Percentiles rank a stretch among this genome's conserved stretches.
Conservation (phyloP, 2,888 invertebrate species). For the Tortricodes alternella region DNA sequence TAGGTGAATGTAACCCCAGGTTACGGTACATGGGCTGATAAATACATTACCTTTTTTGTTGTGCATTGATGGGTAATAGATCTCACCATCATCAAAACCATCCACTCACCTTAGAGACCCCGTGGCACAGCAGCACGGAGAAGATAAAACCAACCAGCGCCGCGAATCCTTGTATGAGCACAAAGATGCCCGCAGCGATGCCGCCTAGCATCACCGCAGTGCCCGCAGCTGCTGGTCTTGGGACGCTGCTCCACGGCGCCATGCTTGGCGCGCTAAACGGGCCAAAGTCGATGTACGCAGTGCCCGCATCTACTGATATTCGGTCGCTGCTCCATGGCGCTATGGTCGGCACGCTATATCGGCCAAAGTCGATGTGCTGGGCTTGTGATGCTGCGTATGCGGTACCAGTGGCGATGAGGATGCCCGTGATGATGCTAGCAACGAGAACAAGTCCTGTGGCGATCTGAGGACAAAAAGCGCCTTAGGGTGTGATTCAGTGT, state of each 20-base stretch:
- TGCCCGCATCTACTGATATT: too few relatives aligned
- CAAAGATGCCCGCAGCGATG: neutral
- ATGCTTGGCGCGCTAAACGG: too few relatives aligned
- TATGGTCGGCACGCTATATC: too few relatives aligned
- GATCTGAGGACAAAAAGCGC: neutral
- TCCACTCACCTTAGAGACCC: slow-evolving; percentile 19
- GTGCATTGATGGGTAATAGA: neutral
- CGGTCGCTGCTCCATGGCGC: too few relatives aligned
- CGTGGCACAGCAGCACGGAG: slow-evolving; percentile 26
- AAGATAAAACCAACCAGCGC: slow-evolving; percentile 11
- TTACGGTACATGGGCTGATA: too few relatives aligned
- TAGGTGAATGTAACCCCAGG: too few relatives aligned
- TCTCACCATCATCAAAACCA: neutral
- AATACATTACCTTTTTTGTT: too few relatives aligned
- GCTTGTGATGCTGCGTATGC: neutral
- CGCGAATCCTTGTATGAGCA: neutral
- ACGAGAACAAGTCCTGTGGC: neutral
- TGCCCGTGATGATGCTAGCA: neutral
- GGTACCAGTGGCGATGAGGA: neutral
- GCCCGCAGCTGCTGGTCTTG: neutral
- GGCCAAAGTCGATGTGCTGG: too few relatives aligned
- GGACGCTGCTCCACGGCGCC: neutral
- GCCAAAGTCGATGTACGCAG: too few relatives aligned
- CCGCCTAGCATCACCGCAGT: neutral
- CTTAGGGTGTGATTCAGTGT: too few relatives aligned